Percentiles rank a stretch among this genome's conserved stretches.
Conservation (phyloP, 2,113 vertebrate species). For the Onychostoma macrolepis region DNA sequence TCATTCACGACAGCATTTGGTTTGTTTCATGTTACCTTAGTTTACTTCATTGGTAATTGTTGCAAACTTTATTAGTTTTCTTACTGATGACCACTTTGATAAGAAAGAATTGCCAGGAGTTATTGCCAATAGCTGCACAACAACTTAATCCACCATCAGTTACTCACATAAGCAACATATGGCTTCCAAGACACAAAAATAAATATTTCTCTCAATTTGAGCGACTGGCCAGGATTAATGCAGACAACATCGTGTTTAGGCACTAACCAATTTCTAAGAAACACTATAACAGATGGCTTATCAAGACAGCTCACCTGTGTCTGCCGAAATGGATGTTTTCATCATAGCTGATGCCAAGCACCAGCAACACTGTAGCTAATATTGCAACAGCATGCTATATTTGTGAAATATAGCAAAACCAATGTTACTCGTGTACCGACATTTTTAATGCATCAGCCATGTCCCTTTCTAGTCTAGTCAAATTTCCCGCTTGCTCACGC, state of each 20-base stretch:
- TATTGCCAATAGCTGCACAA: not conserved
- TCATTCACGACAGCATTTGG: not conserved
- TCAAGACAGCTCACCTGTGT: not conserved
- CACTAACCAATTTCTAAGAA: too few relatives aligned
- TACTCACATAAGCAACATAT: not conserved
- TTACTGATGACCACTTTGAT: not conserved
- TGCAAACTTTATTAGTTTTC: not conserved
- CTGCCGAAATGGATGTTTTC: too few relatives aligned
- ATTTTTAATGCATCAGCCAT: too few relatives aligned
- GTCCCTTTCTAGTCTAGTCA: too few relatives aligned
- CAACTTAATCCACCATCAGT: not conserved
- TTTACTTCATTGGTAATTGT: not conserved
- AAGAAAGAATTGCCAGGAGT: not conserved
- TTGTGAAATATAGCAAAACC: too few relatives aligned
- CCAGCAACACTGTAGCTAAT: too few relatives aligned
- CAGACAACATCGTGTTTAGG: not conserved
- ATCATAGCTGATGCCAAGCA: too few relatives aligned
- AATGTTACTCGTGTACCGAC: too few relatives aligned
- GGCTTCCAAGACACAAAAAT: not conserved
- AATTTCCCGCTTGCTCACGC: too few relatives aligned
- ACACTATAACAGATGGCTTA: not conserved
- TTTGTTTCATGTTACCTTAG: not conserved
- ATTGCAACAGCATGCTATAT: too few relatives aligned
- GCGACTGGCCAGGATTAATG: not conserved
- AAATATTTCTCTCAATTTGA: not conserved